A percentile compares a stretch with the other conserved stretches of the same genome.
Evolutionary conservation across 92 coral and sea anemone species (phyloP).

Genomic region (Porites lobata): DNA sequence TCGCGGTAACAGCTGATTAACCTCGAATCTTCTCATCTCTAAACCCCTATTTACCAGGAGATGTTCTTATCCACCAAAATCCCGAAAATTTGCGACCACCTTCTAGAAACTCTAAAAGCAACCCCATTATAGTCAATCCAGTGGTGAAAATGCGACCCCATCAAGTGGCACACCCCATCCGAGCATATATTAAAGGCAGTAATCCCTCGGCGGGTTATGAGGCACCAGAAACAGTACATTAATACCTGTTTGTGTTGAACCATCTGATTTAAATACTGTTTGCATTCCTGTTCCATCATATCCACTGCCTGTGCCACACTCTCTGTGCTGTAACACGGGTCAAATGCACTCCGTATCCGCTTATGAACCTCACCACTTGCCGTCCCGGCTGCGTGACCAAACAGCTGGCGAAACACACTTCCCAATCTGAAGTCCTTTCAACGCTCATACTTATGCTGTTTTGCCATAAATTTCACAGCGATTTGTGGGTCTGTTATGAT

Average conservation of each 20-base stretch:
- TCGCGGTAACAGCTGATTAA: too few relatives aligned
- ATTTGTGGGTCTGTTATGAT: slow-evolving; percentile 71
- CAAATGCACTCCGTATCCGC: slow-evolving; percentile 72
- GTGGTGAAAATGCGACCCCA: too few relatives aligned
- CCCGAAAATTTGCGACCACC: too few relatives aligned
- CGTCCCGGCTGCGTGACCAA: slow-evolving; percentile 71
- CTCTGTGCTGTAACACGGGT: slow-evolving; percentile 70
- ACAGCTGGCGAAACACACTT: slow-evolving; percentile 61
- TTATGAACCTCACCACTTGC: slow-evolving; percentile 72
- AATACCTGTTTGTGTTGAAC: slow-evolving; percentile 64
- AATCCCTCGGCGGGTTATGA: background rate
- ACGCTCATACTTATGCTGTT: slow-evolving; percentile 72
- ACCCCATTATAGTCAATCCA: too few relatives aligned
- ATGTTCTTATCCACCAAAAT: too few relatives aligned
- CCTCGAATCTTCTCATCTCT: too few relatives aligned
- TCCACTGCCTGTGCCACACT: slow-evolving; percentile 54
- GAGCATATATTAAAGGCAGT: too few relatives aligned
- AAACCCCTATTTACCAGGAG: too few relatives aligned
- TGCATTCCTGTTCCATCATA: slow-evolving; percentile 75
- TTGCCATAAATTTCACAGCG: slow-evolving; percentile 80
- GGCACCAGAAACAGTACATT: too few relatives aligned
- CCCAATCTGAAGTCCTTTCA: slow-evolving; percentile 77
- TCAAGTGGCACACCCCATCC: too few relatives aligned
- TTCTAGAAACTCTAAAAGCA: too few relatives aligned
- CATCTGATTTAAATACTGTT: too few relatives aligned